Conservation (phyloP, 2,113 vertebrate species). For the Tupaia chinensis region DNA sequence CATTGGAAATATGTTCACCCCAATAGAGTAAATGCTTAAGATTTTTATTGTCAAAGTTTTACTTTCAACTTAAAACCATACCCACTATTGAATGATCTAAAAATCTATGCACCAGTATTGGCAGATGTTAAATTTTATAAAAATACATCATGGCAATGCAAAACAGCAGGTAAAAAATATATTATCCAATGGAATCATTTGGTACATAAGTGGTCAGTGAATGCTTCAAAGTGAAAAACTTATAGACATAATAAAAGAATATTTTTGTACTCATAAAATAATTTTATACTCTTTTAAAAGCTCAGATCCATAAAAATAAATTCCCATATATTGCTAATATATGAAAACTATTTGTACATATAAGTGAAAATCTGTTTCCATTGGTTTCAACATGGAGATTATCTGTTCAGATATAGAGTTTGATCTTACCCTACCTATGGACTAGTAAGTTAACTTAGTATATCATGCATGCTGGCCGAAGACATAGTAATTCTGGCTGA, state of each 20-base stretch:
- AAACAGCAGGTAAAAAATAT: neutral
- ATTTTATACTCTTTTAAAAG: neutral
- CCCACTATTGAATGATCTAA: neutral
- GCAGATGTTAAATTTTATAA: neutral
- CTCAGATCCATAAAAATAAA: neutral
- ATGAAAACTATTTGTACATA: neutral
- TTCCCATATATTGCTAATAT: neutral
- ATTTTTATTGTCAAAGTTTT: neutral
- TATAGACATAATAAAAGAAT: neutral
- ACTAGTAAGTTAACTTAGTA: neutral
- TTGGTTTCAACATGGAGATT: neutral
- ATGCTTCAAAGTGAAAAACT: neutral
- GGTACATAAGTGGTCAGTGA: neutral
- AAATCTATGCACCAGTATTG: neutral
- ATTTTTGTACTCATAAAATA: neutral
- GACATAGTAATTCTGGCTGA: neutral
- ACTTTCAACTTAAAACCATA: neutral
- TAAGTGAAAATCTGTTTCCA: neutral
- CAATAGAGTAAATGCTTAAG: neutral
- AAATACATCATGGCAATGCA: neutral
- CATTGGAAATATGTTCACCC: neutral
- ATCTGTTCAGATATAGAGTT: neutral
- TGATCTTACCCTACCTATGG: neutral
- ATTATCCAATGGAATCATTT: neutral
- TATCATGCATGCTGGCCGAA: neutral